These are phyloP conservation scores for Lycia hirtaria DNA, from an alignment of 2,888 invertebrate species.

Conservation along the genomic window DNA sequence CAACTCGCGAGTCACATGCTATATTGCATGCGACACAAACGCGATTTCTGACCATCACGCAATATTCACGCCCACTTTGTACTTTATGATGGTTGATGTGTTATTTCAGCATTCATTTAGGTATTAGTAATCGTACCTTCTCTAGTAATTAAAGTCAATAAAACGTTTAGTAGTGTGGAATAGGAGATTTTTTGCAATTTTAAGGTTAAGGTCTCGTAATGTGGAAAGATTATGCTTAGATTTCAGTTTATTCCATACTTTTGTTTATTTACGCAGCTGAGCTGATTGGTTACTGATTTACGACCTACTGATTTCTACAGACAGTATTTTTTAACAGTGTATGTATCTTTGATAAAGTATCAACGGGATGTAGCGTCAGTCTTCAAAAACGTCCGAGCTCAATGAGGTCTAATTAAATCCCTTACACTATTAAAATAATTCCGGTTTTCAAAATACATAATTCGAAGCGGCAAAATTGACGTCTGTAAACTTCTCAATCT, in stretches of 20 bases:
- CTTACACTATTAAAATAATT: too few species aligned
- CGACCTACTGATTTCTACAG: too few species aligned
- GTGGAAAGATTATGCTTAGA: not conserved
- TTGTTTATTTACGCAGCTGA: not conserved
- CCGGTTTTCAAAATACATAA: too few species aligned
- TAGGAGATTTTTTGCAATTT: conserved; percentile 14
- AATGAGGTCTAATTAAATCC: too few species aligned
- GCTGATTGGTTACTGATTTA: not conserved
- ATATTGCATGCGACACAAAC: conserved; percentile 45
- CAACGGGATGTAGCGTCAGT: too few species aligned
- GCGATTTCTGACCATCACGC: conserved; percentile 40
- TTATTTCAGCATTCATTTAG: conserved; percentile 22
- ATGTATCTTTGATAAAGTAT: too few species aligned
- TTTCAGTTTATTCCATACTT: too few species aligned
- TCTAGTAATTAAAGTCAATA: conserved; percentile 26
- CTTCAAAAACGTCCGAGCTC: too few species aligned
- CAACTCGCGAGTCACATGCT: conserved; percentile 34
- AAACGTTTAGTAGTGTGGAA: conserved; percentile 23
- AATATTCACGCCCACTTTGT: conserved; percentile 25
- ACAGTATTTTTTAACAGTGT: too few species aligned
- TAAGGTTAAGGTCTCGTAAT: not conserved
- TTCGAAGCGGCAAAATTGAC: too few species aligned
- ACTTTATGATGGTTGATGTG: conserved; percentile 19
- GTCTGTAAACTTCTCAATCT: too few species aligned
- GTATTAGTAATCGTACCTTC: conserved; percentile 24